A percentile compares a stretch with the other conserved stretches of the same genome.
phyloP scores from a whole-genome alignment of 2,113 vertebrate species.

The Boleophthalmus pectinirostris region DNA sequence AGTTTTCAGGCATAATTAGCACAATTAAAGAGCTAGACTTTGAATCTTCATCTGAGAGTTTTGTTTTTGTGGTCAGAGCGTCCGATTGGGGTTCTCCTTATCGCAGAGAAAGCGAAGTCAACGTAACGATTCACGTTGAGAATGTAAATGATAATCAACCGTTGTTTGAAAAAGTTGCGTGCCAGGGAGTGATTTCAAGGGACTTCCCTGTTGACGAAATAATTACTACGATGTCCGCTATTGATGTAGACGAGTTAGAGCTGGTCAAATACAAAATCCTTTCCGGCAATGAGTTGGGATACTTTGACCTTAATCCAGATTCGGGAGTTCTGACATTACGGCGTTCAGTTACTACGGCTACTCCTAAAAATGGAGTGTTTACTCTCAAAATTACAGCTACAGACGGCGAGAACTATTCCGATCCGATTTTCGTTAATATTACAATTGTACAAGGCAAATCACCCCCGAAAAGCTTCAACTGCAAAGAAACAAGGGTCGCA shows the following conservation, averaged over 20 bases:
- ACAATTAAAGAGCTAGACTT: conserved; percentile 91
- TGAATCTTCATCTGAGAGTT: conserved; percentile 90
- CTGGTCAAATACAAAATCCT: conserved; percentile 96
- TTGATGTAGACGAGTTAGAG: conserved; percentile 94
- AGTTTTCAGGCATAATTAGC: conserved; percentile 91
- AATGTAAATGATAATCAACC: conserved; percentile 96
- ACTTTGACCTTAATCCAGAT: conserved; percentile 93
- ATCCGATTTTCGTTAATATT: conserved; percentile 94
- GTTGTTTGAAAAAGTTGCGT: conserved; percentile 93
- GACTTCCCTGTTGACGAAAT: conserved; percentile 89
- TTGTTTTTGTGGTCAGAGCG: conserved; percentile 90
- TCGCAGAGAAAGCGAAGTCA: conserved; percentile 92
- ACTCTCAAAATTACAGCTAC: conserved; percentile 93
- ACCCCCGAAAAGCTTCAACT: conserved; percentile 87
- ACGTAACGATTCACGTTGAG: conserved; percentile 88
- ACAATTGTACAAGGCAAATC: conserved; percentile 87
- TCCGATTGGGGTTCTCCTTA: conserved; percentile 98
- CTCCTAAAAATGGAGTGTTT: conserved; percentile 83
- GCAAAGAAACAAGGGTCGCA: conserved; percentile 92
- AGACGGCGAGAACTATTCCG: conserved; percentile 94
- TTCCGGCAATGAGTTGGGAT: conserved; percentile 90
- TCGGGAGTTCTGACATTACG: conserved; percentile 90
- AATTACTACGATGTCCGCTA: conserved; percentile 93
- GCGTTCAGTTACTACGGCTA: conserved; percentile 81
- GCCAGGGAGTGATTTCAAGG: conserved; percentile 88